A percentile compares a stretch with the other conserved stretches of the same genome.
Conservation (phyloP, 1,140 invertebrate species). For the Euglossa dilemma region DNA sequence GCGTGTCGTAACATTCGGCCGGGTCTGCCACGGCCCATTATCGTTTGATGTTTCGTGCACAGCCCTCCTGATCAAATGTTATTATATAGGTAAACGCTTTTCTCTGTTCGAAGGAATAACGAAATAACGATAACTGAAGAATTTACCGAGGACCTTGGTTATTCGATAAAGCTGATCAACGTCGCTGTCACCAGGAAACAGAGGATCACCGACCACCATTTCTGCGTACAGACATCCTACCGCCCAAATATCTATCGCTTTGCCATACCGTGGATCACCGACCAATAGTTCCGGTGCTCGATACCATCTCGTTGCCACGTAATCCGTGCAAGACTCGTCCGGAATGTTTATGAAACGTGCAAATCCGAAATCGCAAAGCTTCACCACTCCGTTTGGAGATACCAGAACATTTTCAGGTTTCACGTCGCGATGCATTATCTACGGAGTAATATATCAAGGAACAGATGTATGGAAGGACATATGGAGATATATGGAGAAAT, state of each 20-base stretch:
- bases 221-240: slow-evolving; percentile 93
- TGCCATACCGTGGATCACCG: slow-evolving; percentile 87
- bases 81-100: too few species aligned
- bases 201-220: slow-evolving; percentile 91
- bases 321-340: slow-evolving; percentile 90
- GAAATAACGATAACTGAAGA: not conserved
- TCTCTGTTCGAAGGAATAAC: too few species aligned
- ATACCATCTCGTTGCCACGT: slow-evolving; percentile 94
- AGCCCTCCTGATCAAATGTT: slow-evolving; percentile 37
- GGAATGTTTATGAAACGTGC: slow-evolving; percentile 86
- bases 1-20: slow-evolving; percentile 60
- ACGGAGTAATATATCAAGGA: too few species aligned
- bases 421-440: slow-evolving; percentile 95
- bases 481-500: too few species aligned
- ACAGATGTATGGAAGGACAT: too few species aligned
- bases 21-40: slow-evolving; percentile 53
- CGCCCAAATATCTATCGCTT: slow-evolving; percentile 95
- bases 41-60: slow-evolving; percentile 70
- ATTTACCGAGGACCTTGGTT: slow-evolving; percentile 86
- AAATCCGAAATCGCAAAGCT: slow-evolving; percentile 95
- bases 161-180: slow-evolving; percentile 95
- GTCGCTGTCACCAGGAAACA: slow-evolving; percentile 95
- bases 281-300: slow-evolving; percentile 92
- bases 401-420: slow-evolving; percentile 96
- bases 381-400: slow-evolving; percentile 90